Percentiles rank a stretch among this genome's conserved stretches.
Conservation (phyloP, 2,888 invertebrate species). For the Mamestra brassicae region DNA sequence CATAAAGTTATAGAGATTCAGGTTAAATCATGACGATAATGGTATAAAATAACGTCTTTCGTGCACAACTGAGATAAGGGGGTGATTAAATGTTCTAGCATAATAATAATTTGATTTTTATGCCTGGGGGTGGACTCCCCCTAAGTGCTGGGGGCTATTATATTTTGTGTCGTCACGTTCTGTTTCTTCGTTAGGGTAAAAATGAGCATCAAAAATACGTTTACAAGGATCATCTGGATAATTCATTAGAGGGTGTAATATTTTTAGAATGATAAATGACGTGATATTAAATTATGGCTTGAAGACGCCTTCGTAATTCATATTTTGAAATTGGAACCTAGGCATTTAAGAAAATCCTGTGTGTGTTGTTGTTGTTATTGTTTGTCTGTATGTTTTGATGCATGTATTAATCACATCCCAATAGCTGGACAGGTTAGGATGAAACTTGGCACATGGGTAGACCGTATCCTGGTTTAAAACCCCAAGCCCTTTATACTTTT, state of each 20-base stretch:
- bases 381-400: too few relatives aligned
- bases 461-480: too few relatives aligned
- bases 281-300: neutral
- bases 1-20: neutral
- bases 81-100: conserved; percentile 40
- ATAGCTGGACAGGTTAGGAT: too few relatives aligned
- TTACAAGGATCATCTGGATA: conserved; percentile 22
- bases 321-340: conserved; percentile 2
- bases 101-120: conserved; percentile 52
- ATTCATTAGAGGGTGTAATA: conserved; percentile 23
- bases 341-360: neutral
- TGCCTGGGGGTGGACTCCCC: conserved; percentile 38
- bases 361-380: too few relatives aligned
- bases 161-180: conserved; percentile 51
- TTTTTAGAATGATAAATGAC: conserved; percentile 26
- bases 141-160: conserved; percentile 34
- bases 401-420: too few relatives aligned
- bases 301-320: neutral
- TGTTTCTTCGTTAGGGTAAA: conserved; percentile 24
- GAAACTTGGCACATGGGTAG: too few relatives aligned
- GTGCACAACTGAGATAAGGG: conserved; percentile 35
- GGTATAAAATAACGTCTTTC: conserved; percentile 21
- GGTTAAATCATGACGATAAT: neutral
- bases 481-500: too few relatives aligned
- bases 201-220: conserved; percentile 31